Base-by-base conservation (phyloP, 2,797 vertebrate genomes). In the Enteromius trimaculatus region DNA sequence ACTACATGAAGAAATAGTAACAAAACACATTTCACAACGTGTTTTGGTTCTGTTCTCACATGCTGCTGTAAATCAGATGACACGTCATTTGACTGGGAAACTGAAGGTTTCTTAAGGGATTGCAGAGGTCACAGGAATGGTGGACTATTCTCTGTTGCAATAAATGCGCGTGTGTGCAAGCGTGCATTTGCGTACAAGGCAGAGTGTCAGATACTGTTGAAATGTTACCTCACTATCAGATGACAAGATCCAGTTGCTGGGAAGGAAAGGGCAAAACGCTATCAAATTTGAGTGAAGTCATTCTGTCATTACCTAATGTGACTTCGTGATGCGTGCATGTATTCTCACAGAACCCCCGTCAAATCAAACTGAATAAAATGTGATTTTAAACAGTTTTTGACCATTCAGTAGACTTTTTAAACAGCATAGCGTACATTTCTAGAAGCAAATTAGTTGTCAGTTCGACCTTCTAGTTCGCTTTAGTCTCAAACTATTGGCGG, bases 11-110 rank as follows among this genome's bases (percentile, higher is more conserved):
- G 55, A 55, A 80, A 82, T 80, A 82, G 7, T 64, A 80, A 29
- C 66, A 79, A 76, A 85, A 86, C 72, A 81, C n/a, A 80, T 88
- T 86, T 86, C 85, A 65, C 80, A 84, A 84, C 80, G 26, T 85
- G 77, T 66, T 84, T 80, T 75, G 74, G 72, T 85, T 79, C 69
- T 66, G 44, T 16, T 37, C 75, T 72, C 55, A 60, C 51, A 37
- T 78, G 81, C 58, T 49, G 23, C 29, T 9, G 60, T 64, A 13
- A 19, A 71, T 79, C 74, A 75, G 77, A 72, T 81, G 72, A 75
- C 51, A 39, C 39, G 19, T 62, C 55, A 80, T 37, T 62, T 76
- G 79, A 83, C 68, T 69, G 37, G 34, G 49, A 86, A 62, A 66
- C 53, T 7, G 60, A 55, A 64, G 68, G 47, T 66, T 31, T 26